Evolutionary conservation across 2,888 invertebrate species (phyloP).

Genomic region (Andrena praecox): DNA sequence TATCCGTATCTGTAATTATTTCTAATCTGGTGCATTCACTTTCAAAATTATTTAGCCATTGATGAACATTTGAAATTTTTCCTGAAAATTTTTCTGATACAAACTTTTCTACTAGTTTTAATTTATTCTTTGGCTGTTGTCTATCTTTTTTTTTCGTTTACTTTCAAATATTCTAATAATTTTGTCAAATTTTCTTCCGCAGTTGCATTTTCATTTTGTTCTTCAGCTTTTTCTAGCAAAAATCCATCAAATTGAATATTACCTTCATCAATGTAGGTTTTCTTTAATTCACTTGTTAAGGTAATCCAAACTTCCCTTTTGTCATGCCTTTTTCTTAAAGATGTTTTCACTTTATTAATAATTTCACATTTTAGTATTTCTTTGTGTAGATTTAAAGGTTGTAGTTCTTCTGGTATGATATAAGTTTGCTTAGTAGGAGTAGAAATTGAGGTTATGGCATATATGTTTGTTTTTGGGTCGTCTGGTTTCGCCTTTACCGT

Average conservation of each 20-base stretch:
- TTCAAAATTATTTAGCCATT: background rate
- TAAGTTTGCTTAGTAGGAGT: conserved; percentile 53
- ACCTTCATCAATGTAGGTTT: conserved; percentile 32
- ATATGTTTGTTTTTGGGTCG: conserved; percentile 49
- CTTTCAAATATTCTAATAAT: background rate
- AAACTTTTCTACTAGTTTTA: conserved; percentile 17
- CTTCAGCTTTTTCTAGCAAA: conserved; percentile 17
- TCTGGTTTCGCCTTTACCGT: conserved; percentile 42
- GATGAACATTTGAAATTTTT: conserved; percentile 5
- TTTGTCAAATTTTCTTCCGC: conserved; percentile 14
- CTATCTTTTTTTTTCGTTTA: conserved; percentile 21
- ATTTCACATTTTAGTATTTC: conserved; percentile 50
- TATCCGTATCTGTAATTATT: background rate
- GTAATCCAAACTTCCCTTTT: conserved; percentile 29
- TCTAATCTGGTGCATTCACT: conserved; percentile 5
- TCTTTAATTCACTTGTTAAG: conserved; percentile 10
- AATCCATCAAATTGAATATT: conserved; percentile 32
- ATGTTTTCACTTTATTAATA: conserved; percentile 47
- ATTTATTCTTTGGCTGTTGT: too few species aligned
- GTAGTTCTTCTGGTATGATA: conserved; percentile 41
- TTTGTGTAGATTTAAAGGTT: conserved; percentile 20
- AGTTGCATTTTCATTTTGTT: background rate
- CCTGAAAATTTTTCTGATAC: background rate
- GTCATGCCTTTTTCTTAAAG: conserved; percentile 40
- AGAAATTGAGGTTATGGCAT: conserved; percentile 62